A percentile compares a stretch with the other conserved stretches of the same genome.
These are phyloP conservation scores for Poecilobothrus nobilitatus DNA, from an alignment of 2,888 invertebrate genomes.

Conservation along the genomic window DNA sequence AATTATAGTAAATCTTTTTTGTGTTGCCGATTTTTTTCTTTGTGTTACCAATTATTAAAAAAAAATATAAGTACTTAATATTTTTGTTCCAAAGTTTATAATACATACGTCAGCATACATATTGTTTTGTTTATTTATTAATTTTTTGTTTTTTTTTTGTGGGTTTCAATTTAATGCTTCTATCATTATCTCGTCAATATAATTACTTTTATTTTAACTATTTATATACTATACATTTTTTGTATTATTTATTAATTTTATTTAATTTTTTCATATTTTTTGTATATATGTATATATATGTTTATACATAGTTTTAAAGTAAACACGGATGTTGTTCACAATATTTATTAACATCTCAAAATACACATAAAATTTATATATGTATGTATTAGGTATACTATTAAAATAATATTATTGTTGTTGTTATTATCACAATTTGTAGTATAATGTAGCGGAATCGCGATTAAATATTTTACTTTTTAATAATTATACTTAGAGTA, in stretches of 20 bases:
- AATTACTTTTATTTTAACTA: background rate
- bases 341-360: slow-evolving; percentile 7
- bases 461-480: background rate
- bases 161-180: background rate
- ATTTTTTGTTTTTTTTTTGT: too few relatives aligned
- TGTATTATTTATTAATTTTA: background rate
- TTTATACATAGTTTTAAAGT: background rate
- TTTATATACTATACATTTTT: background rate
- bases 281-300: background rate
- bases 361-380: background rate
- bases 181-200: background rate
- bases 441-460: background rate
- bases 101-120: too few relatives aligned
- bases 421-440: background rate
- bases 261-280: background rate
- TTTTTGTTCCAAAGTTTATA: too few relatives aligned
- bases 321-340: slow-evolving; percentile 11
- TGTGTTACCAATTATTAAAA: too few relatives aligned
- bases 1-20: too few relatives aligned
- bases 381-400: too few relatives aligned
- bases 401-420: too few relatives aligned
- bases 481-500: too few relatives aligned
- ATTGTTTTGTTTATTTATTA: too few relatives aligned
- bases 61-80: too few relatives aligned
- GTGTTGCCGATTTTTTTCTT: too few relatives aligned